Base-by-base conservation (phyloP, 2,888 invertebrate genomes). In the Odontocolon sp. region DNA sequence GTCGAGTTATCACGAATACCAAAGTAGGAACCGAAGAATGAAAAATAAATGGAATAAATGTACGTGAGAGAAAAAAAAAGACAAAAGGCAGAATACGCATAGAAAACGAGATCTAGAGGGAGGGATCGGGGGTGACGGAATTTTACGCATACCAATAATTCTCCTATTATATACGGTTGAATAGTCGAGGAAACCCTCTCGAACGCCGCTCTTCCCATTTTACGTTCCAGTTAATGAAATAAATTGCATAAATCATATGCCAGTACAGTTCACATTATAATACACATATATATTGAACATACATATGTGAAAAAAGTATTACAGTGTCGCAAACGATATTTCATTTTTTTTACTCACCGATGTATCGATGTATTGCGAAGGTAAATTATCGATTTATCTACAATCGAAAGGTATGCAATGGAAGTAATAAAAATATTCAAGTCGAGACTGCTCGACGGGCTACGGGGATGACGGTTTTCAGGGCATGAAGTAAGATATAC, bases 211-310 rank as follows among this genome's bases (percentile, higher is more conserved):
- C 21, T 3, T 21, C 33, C 5, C 42, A 67, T 73, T 73, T 31
- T 26, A 42, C 28, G 8, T 28, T 31, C 14, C 6, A 8, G 9
- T 36, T 72, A 50, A 64, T 66, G 21, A 72, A 64, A 31, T 57
- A 57, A 72, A 57, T 57, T 33, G 21, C 64, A 21, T 50, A 40
- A 72, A 64, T 38, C 64, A 28, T 8, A 14, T 50, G 8, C n/a
- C 47, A 33, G 45, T 50, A 28, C 36, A 18, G 18, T 57, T 47
- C 36, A 21, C 11, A 23, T 47, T n/a, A 50, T 11, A 11, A 38
- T 31, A 9, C 3, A 52, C 9, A 26, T 40, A 6, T 33, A n/a
- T 9, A 40, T 61, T 3, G 40, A 70, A 31, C 9, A 42, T 52
- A 21, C 2, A 8, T 26, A 11, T 6, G 28, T 9, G 11, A 61